A percentile compares a stretch with the other conserved stretches of the same genome.
These are phyloP conservation scores for Rhagoletis pomonella DNA, from an alignment of 1,140 invertebrate species.

Conservation along the genomic window DNA sequence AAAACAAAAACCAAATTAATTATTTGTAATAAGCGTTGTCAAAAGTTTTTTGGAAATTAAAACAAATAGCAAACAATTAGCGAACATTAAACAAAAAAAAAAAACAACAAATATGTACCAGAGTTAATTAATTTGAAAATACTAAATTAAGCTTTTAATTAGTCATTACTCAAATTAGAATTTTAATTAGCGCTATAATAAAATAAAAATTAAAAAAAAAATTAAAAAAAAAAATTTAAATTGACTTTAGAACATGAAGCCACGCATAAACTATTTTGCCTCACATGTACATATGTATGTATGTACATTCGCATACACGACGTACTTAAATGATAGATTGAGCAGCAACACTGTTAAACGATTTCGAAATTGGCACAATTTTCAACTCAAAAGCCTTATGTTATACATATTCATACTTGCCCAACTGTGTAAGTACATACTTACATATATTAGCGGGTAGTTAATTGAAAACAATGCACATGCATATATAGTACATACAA, in stretches of 20 bases:
- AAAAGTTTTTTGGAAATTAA: constrained; percentile 6
- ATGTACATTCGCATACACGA: background rate
- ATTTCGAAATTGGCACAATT: constrained; percentile 39
- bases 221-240: background rate
- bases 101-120: background rate
- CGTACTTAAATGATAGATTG: constrained; percentile 10
- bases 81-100: background rate
- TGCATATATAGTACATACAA: background rate
- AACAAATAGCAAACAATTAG: too few species aligned
- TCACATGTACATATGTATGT: constrained; percentile 2
- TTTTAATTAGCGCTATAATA: constrained; percentile 28
- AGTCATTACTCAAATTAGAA: constrained; percentile 16
- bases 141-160: constrained; percentile 42
- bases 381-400: constrained; percentile 44
- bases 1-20: background rate
- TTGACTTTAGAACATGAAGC: background rate
- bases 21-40: constrained; percentile 19
- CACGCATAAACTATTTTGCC: constrained; percentile 16
- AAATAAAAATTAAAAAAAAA: background rate
- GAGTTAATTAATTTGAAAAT: constrained; percentile 40
- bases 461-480: constrained; percentile 24
- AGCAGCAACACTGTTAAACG: background rate
- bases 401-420: constrained; percentile 21
- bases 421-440: background rate
- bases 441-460: background rate